phyloP scores from a whole-genome alignment of 2,797 vertebrate genomes.

The Spondyliosoma cantharus region DNA sequence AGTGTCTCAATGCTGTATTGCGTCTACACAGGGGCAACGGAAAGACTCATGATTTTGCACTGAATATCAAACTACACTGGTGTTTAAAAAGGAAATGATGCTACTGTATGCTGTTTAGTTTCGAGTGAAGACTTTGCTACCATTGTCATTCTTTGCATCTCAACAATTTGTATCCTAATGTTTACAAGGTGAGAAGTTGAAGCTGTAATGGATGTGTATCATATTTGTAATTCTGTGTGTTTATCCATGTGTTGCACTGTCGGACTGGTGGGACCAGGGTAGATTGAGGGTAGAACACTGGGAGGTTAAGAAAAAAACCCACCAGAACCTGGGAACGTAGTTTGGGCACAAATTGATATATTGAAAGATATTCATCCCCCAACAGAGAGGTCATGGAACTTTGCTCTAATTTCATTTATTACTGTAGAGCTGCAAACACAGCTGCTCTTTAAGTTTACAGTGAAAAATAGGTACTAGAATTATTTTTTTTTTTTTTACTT shows the following conservation, averaged over 20 bases:
- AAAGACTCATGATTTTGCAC: conserved; percentile 53
- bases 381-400: background rate
- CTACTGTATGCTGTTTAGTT: conserved; percentile 38
- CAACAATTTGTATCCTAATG: conserved; percentile 50
- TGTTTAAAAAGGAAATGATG: conserved; percentile 45
- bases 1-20: conserved; percentile 22
- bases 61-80: conserved; percentile 42
- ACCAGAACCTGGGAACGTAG: background rate
- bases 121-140: conserved; percentile 48
- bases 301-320: background rate
- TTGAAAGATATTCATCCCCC: too few species aligned
- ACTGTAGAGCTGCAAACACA: background rate
- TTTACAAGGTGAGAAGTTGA: conserved; percentile 62
- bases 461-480: background rate
- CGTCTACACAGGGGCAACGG: conserved; percentile 35
- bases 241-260: conserved; percentile 46
- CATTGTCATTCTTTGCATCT: conserved; percentile 57
- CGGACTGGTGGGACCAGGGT: conserved; percentile 48
- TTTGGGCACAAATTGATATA: too few species aligned
- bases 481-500: too few species aligned
- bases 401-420: background rate
- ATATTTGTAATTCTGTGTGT: conserved; percentile 54
- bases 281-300: conserved; percentile 20
- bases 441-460: background rate
- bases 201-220: conserved; percentile 47